A percentile compares a stretch with the other conserved stretches of the same genome.
These are phyloP conservation scores for Villa cingulata DNA, from an alignment of 2,888 invertebrate genomes.

Conservation along the genomic window DNA sequence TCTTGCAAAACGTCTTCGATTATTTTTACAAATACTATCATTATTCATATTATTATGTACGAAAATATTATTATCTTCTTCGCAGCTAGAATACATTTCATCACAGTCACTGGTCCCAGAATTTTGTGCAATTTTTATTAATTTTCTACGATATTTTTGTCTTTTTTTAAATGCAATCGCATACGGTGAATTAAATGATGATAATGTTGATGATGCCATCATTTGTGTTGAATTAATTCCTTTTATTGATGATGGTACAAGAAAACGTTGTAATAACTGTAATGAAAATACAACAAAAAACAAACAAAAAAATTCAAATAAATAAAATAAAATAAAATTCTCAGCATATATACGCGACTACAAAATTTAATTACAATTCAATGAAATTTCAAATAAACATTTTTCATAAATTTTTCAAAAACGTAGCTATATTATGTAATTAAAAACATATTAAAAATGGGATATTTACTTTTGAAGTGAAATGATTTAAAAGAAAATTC, in stretches of 20 bases:
- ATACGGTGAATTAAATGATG: conserved; percentile 21
- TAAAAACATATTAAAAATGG: too few species aligned
- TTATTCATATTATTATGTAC: neutral
- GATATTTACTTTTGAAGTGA: too few species aligned
- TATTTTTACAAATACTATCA: too few species aligned
- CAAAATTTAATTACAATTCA: too few species aligned
- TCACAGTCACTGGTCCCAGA: conserved; percentile 17
- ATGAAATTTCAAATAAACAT: too few species aligned
- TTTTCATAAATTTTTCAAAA: too few species aligned
- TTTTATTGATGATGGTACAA: conserved; percentile 3
- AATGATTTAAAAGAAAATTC: too few species aligned
- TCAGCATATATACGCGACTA: too few species aligned
- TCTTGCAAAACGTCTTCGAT: neutral
- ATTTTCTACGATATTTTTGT: conserved; percentile 12
- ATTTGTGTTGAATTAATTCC: neutral
- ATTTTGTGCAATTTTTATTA: conserved; percentile 11
- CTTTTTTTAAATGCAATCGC: conserved; percentile 18
- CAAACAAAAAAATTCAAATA: neutral
- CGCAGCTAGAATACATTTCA: conserved; percentile 18
- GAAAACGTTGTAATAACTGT: conserved; percentile 15
- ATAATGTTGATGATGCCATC: conserved; percentile 5
- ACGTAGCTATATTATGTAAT: too few species aligned
- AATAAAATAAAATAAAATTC: too few species aligned
- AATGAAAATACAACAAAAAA: conserved; percentile 1
- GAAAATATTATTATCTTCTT: conserved; percentile 15